phyloP scores from a whole-genome alignment of 2,113 vertebrate species.

The Zosterops lateralis region DNA sequence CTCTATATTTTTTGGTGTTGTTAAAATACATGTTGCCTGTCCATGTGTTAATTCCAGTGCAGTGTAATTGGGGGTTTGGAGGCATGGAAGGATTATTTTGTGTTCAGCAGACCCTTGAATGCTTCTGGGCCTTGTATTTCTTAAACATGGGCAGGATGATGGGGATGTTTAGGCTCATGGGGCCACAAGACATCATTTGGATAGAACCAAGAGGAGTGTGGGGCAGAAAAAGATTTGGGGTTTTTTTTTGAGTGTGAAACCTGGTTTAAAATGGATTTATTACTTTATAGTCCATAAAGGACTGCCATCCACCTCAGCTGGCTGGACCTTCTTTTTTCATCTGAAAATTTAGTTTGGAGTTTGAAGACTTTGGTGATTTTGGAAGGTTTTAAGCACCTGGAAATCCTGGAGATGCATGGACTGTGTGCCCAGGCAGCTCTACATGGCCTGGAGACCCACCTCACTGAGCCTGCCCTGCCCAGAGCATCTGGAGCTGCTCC shows the following conservation, averaged over 20 bases:
- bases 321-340: not conserved
- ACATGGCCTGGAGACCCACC: fast-evolving
- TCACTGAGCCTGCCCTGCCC: not conserved
- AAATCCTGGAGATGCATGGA: not conserved
- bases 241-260: not conserved
- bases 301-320: not conserved
- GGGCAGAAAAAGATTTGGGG: too few relatives aligned
- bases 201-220: fast-evolving
- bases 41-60: not conserved
- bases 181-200: not conserved
- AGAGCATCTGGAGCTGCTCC: not conserved
- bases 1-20: not conserved
- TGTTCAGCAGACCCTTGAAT: not conserved
- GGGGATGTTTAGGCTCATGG: not conserved
- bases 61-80: not conserved
- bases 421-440: not conserved
- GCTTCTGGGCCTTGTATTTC: not conserved
- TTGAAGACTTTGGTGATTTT: not conserved
- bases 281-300: not conserved
- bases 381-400: not conserved
- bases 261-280: not conserved
- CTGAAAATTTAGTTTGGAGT: not conserved
- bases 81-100: not conserved
- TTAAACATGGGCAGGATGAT: not conserved
- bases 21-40: fast-evolving